Conservation (phyloP, 1,140 invertebrate species). For the Babylonia areolata region DNA sequence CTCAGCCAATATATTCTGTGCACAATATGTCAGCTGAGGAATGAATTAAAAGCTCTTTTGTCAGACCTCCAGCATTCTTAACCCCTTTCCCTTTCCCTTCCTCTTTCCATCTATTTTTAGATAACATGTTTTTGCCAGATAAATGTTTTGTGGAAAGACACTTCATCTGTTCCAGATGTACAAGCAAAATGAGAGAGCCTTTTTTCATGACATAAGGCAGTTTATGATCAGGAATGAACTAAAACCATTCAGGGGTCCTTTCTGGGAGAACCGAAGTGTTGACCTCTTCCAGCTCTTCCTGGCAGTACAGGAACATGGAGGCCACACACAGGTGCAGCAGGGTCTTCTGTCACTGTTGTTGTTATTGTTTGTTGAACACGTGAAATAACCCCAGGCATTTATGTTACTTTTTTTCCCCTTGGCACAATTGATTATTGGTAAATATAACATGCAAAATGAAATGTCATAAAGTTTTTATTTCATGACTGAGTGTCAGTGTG, state of each 20-base stretch:
- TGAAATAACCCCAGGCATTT: background rate
- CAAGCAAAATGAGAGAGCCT: constrained; percentile 64
- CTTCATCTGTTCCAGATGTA: constrained; percentile 69
- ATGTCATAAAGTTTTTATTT: too few relatives aligned
- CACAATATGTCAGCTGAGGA: too few relatives aligned
- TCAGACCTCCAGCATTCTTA: too few relatives aligned
- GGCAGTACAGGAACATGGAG: constrained; percentile 63
- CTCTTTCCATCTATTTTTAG: too few relatives aligned
- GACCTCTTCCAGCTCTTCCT: constrained; percentile 64
- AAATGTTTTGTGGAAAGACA: too few relatives aligned
- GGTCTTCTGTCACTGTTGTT: background rate
- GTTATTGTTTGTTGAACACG: background rate
- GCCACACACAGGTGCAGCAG: constrained; percentile 55
- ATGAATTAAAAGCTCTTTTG: too few relatives aligned
- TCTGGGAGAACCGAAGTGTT: constrained; percentile 60
- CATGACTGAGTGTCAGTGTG: too few relatives aligned
- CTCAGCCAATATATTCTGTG: too few relatives aligned
- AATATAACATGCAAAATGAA: background rate
- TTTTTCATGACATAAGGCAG: constrained; percentile 64
- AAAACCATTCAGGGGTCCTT: constrained; percentile 41
- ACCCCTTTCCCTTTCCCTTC: too few relatives aligned
- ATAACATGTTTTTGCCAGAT: too few relatives aligned
- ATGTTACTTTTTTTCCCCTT: too few relatives aligned
- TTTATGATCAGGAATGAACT: constrained; percentile 59
- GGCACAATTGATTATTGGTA: background rate